Conservation (phyloP, 2,113 vertebrate genomes). For the Falco punctatus region DNA sequence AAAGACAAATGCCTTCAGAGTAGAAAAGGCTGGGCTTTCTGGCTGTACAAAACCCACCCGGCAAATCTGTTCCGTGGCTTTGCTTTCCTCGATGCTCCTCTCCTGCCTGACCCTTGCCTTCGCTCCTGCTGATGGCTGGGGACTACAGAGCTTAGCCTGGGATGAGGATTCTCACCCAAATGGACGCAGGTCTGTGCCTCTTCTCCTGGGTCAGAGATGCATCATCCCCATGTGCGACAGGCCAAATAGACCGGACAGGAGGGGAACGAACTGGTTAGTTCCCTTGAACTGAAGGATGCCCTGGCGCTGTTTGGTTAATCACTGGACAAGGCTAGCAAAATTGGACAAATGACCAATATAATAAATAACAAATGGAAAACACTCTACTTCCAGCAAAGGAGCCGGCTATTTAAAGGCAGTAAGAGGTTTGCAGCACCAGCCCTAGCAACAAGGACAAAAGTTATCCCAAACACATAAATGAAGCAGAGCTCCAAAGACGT, state of each 20-base stretch:
- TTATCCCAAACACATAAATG: neutral
- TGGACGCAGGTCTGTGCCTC: neutral
- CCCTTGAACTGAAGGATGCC: neutral
- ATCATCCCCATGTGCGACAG: neutral
- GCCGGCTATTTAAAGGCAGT: neutral
- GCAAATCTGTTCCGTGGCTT: neutral
- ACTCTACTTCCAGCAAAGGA: neutral
- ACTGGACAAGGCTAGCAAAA: neutral
- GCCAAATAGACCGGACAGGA: neutral
- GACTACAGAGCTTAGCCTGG: neutral
- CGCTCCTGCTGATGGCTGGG: neutral
- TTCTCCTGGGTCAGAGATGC: neutral
- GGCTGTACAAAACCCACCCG: neutral
- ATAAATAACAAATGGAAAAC: conserved; percentile 1
- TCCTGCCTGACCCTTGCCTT: neutral
- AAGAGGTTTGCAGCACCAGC: neutral
- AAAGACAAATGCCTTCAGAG: conserved; percentile 63
- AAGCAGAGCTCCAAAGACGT: neutral
- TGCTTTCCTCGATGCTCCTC: neutral
- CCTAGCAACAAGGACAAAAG: conserved; percentile 24
- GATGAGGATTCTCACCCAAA: neutral
- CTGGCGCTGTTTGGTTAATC: neutral
- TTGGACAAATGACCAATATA: neutral
- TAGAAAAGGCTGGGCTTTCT: conserved; percentile 3
- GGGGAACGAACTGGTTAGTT: neutral